Evolutionary conservation across 92 coral and sea anemone species (phyloP), one percentile per base, ranked within the genome.

Genomic region (Blastomussa wellsi): DNA sequence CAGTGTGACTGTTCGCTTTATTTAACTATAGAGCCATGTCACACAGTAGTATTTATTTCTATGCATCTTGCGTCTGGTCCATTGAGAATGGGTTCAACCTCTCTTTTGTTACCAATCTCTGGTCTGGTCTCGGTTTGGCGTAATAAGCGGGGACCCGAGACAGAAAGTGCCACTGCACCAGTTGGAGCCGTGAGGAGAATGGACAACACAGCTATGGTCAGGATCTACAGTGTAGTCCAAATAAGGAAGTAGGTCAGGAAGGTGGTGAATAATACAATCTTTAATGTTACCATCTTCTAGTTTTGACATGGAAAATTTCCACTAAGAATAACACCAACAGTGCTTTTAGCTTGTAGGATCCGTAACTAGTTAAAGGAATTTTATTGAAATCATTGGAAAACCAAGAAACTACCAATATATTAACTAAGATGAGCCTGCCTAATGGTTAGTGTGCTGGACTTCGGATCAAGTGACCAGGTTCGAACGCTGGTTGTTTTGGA

Each of bases 201-300:
- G 66, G 98, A 96, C 72, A 96, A 74, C 69, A 96, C 98, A n/a
- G 98, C 98, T 84, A 95, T 89, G 69, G 98, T 96, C 78, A 96
- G 80, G 51, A 96, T 96, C 98, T 96, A 67, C 42, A 71, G 53
- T 17, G 79, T 29, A 35, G 49, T 28, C 29, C 60, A 74, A 17
- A 73, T 12, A 26, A 55, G 57, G 24, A 36, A 24, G 69, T 71
- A 72, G 33, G 1, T 49, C 14, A 35, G 36, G 11, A 7, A 1
- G 17, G 19, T 14, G 16, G 57, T 9, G 15, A 13, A 19, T 53
- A 8, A 53, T 19, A 44, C 49, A 44, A 6, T 44, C 49, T 44
- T 44, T 10, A 44, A 44, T 44, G 5, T 44, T 44, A 8, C 12
- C 49, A 44, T 22, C 64, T 57, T 57, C 28, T 53, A 53, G 8